Evolutionary conservation across 2,113 vertebrate genomes (phyloP), one percentile per base, ranked within the genome.

Genomic region (Ameiurus melas): DNA sequence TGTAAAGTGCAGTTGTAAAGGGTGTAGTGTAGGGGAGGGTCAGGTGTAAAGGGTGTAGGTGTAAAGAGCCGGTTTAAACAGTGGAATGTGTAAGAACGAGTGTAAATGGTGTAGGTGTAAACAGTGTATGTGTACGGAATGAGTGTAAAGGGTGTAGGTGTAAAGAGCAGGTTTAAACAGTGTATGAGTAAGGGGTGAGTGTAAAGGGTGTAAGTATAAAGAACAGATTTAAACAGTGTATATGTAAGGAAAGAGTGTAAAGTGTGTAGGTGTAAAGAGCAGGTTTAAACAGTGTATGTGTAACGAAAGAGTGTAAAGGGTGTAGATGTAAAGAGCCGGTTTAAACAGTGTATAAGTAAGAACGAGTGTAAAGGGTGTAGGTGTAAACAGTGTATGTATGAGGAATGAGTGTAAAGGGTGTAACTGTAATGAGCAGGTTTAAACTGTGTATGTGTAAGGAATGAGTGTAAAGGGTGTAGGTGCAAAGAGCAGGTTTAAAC

Each of bases 401-500:
- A n/a, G n/a, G n/a, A n/a, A n/a, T n/a, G n/a, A n/a, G n/a, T n/a
- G n/a, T 71, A 19, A 36, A 36, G 6, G 2, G 33, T 19, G 7
- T 39, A 71, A 1, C 2, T 20, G 27, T 30, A 16, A 68, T 20
- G 17, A 36, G 5, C 0, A 9, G 6, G 7, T 73, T 1, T 39
- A 33, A 70, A 33, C 1, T 9, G 62, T 4, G n/a, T 70, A 70
- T 1, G 64, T n/a, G 27, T 14, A 68, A n/a, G 90, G 95, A 57
- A 9, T 27, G 36, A 36, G 36, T 36, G 36, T 51, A 51, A 51
- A 51, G 27, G n/a, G n/a, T 30, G 66, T 53, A 64, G 22, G 2
- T 62, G 60, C 27, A 62, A 62, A 25, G 22, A 2, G 7, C 22
- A 25, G 1, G 1, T 62, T 3, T 70, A 70, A 70, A 30, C 7